Conservation (phyloP, 2,888 invertebrate genomes). For the Drosophila meridiana region DNA sequence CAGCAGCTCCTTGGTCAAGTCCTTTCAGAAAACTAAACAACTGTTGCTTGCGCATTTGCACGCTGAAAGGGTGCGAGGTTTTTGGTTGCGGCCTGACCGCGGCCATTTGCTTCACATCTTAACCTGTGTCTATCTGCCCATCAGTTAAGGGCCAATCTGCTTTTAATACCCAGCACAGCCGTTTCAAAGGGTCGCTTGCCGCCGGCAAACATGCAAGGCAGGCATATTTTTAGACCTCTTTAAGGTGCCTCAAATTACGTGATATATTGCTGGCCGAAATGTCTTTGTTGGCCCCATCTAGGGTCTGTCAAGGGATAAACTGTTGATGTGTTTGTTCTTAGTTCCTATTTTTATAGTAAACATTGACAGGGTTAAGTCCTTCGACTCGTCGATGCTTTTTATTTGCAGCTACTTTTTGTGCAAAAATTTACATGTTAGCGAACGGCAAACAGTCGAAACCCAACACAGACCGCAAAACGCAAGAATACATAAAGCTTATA, state of each 20-base stretch:
- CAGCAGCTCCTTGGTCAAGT: constrained; percentile 41
- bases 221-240: not conserved
- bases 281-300: not conserved
- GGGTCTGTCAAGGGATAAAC: constrained; percentile 4
- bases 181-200: not conserved
- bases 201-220: not conserved
- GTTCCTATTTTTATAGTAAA: constrained; percentile 21
- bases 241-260: not conserved
- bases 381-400: constrained; percentile 50
- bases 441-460: constrained; percentile 18
- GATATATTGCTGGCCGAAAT: not conserved
- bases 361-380: constrained; percentile 44
- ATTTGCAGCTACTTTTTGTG: constrained; percentile 48
- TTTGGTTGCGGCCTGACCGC: constrained; percentile 50
- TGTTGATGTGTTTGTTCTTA: constrained; percentile 24
- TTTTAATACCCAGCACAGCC: constrained; percentile 35
- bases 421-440: constrained; percentile 61
- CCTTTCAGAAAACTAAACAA: constrained; percentile 71
- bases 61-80: constrained; percentile 61
- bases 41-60: constrained; percentile 70
- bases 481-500: constrained; percentile 69
- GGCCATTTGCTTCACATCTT: constrained; percentile 23
- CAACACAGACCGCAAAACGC: constrained; percentile 62
- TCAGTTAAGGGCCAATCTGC: constrained; percentile 49
- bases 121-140: constrained; percentile 34